phyloP scores from a whole-genome alignment of 2,797 vertebrate species.

The Catostomus latipinnis region DNA sequence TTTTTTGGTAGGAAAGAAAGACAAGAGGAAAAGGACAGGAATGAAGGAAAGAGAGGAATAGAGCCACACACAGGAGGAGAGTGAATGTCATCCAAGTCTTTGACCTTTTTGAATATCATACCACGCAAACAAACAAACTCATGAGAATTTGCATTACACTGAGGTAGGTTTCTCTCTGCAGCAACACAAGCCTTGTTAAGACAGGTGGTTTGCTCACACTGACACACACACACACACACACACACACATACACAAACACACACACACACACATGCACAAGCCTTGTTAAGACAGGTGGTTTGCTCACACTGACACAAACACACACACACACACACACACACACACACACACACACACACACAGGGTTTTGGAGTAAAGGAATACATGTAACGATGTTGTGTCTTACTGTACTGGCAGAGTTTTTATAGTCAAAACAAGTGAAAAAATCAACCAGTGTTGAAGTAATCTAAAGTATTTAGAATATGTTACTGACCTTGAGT shows the following conservation, averaged over 20 bases:
- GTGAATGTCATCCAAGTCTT: slow-evolving; percentile 48
- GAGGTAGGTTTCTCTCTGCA: slow-evolving; percentile 20
- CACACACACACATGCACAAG: neutral
- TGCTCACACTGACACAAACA: too few species aligned
- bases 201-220: slow-evolving; percentile 38
- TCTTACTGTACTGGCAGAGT: too few species aligned
- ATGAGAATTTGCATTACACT: slow-evolving; percentile 49
- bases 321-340: too few species aligned
- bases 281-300: too few species aligned
- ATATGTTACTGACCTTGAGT: too few species aligned
- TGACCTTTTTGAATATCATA: slow-evolving; percentile 56
- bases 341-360: neutral
- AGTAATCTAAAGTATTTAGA: too few species aligned
- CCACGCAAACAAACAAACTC: slow-evolving; percentile 32
- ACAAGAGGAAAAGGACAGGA: neutral
- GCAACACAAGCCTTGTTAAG: slow-evolving; percentile 42
- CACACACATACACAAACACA: slow-evolving; percentile 21
- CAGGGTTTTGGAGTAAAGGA: too few species aligned
- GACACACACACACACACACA: slow-evolving; percentile 25
- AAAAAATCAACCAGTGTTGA: too few species aligned
- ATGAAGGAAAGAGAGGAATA: slow-evolving; percentile 6
- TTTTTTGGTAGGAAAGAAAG: neutral
- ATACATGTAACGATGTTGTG: too few species aligned
- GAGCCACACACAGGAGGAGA: slow-evolving; percentile 21
- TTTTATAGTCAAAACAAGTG: too few species aligned